Evolutionary conservation across 2,113 vertebrate genomes (phyloP), one percentile per base, ranked within the genome.

Genomic region (Passer montanus): DNA sequence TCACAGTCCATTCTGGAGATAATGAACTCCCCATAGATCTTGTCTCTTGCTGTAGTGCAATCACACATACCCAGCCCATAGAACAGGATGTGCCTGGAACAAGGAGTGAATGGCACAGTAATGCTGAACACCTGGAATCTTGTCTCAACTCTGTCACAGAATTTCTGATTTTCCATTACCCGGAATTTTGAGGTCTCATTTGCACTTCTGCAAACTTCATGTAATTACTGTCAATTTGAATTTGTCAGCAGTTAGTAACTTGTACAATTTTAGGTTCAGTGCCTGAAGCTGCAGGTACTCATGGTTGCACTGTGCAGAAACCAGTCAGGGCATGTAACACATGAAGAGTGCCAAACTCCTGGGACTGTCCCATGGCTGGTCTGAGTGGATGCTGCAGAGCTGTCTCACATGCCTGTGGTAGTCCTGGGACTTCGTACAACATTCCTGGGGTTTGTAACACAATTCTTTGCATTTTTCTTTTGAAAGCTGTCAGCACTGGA

Each of bases 401-500:
- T 93, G 59, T 60, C 60, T 77, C 87, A 72, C 87, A 67, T 91
- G 92, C 82, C 72, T 96, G 47, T 60, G 90, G 88, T 33, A 91
- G 53, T 69, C 23, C 58, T 31, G 76, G 77, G 69, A 43, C 80
- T 82, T 27, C 0, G 0, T 52, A 50, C 43, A 77, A 47, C 30
- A 8, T 94, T 94, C 84, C 76, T 69, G 62, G 37, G 59, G 35
- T 56, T 87, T 72, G 44, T 95, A 90, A 91, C 43, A 28, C 43
- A 74, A 53, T 94, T 85, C 50, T 83, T 87, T 31, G n/a, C 53
- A 2, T 83, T 72, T 90, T 46, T 81, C 74, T 44, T 86, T 43
- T 11, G 19, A 53, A 85, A 99, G 99, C 69, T 95, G 33, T 97
- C 97, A 41, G 76, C 96, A 27, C 27, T 97, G 75, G 98, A 99